These are phyloP conservation scores for Ameiurus melas DNA, from an alignment of 2,113 vertebrate species.

Conservation along the genomic window DNA sequence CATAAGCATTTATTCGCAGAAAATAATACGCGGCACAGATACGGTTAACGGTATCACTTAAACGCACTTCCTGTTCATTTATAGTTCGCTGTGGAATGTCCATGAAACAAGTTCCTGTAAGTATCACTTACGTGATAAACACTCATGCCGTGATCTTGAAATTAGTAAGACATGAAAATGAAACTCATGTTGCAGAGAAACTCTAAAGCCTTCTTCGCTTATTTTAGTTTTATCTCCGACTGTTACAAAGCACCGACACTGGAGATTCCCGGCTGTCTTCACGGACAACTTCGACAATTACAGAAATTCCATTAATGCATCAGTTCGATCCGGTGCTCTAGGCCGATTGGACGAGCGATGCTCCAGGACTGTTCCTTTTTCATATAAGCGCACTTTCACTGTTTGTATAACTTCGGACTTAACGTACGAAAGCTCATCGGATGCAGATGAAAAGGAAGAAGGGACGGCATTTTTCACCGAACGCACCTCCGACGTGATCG, in stretches of 20 bases:
- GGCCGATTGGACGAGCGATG: background rate
- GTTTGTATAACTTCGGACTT: background rate
- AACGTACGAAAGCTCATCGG: background rate
- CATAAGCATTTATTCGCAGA: too few relatives aligned
- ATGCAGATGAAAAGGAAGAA: background rate
- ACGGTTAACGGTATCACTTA: background rate
- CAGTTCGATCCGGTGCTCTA: background rate
- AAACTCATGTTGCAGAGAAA: background rate
- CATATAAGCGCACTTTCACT: background rate
- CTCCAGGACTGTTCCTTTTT: background rate
- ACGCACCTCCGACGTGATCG: background rate
- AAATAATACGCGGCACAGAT: background rate
- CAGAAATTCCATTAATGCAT: background rate
- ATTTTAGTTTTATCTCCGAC: background rate
- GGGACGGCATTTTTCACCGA: background rate
- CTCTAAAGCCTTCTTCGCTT: background rate
- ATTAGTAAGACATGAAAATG: background rate
- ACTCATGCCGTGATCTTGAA: background rate
- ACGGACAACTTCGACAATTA: background rate
- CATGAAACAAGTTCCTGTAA: background rate
- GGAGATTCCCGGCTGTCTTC: background rate
- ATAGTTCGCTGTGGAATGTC: background rate
- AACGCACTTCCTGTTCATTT: background rate
- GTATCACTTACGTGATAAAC: background rate
- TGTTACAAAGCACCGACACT: background rate